Evolutionary conservation across 2,797 vertebrate species (phyloP).

Genomic region (Vultur gryphus): DNA sequence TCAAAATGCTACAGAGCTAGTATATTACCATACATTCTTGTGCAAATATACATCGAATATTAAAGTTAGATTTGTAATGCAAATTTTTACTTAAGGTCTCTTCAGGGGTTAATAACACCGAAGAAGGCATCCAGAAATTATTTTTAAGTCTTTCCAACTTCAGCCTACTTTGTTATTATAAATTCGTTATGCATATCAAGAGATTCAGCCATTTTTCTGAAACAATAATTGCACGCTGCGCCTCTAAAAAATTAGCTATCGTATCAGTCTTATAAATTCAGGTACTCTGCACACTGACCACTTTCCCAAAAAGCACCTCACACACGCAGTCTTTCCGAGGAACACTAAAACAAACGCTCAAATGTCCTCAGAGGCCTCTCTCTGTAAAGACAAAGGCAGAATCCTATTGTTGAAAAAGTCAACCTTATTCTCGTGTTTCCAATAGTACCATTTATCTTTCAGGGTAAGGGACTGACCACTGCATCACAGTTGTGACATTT

Average conservation of each 20-base stretch:
- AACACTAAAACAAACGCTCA: constrained; percentile 68
- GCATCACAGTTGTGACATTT: constrained; percentile 67
- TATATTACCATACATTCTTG: neutral
- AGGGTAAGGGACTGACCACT: constrained; percentile 68
- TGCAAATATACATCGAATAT: constrained; percentile 14
- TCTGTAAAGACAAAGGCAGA: constrained; percentile 77
- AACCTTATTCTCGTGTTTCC: constrained; percentile 76
- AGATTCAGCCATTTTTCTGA: constrained; percentile 68
- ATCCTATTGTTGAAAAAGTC: constrained; percentile 79
- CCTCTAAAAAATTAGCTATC: constrained; percentile 39
- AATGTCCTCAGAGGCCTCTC: constrained; percentile 75
- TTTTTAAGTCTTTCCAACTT: constrained; percentile 47
- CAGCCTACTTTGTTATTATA: constrained; percentile 42
- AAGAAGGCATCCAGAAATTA: constrained; percentile 34
- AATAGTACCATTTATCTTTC: constrained; percentile 75
- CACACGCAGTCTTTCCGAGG: constrained; percentile 45
- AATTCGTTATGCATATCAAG: constrained; percentile 47
- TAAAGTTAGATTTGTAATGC: constrained; percentile 48
- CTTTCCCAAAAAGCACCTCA: constrained; percentile 48
- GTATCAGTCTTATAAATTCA: constrained; percentile 29
- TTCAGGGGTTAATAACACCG: constrained; percentile 29
- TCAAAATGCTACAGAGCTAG: constrained; percentile 19
- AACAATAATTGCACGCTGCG: constrained; percentile 44
- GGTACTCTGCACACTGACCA: constrained; percentile 59
- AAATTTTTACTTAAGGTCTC: constrained; percentile 62